These are phyloP conservation scores for Mystacides longicornis DNA, from an alignment of 2,888 invertebrate species.

Conservation along the genomic window DNA sequence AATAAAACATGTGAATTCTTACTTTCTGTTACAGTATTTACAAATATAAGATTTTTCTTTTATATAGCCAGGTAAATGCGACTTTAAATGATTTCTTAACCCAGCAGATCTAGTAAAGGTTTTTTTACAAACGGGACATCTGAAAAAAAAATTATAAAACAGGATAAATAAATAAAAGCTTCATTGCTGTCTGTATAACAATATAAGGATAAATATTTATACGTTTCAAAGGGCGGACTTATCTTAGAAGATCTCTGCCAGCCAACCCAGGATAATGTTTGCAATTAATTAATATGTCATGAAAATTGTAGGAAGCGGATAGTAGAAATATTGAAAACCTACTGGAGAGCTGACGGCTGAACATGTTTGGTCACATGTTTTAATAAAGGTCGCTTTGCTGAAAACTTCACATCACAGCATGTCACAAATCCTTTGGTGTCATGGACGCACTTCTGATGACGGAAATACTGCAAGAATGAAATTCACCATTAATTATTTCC, in stretches of 20 bases:
- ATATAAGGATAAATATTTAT: no score
- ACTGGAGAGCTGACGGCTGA: neutral
- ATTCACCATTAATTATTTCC: neutral
- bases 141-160: neutral
- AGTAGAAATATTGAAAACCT: neutral
- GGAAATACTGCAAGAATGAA: neutral
- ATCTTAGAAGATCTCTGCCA: no score
- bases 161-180: neutral
- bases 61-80: slow-evolving; percentile 5
- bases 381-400: no score
- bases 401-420: neutral
- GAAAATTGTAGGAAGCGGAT: neutral
- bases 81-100: neutral
- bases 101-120: neutral
- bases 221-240: no score
- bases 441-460: neutral
- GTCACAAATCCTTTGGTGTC: neutral
- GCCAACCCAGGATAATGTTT: no score
- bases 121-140: neutral
- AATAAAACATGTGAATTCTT: neutral
- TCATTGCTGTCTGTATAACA: no score
- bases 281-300: no score
- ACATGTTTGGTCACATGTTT: slow-evolving; percentile 1
- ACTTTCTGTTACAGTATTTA: slow-evolving; percentile 14
- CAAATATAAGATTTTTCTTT: slow-evolving; percentile 11